A percentile compares a stretch with the other conserved stretches of the same genome.
Conservation (phyloP, 2,113 vertebrate genomes). For the Psephotus haematonotus region DNA sequence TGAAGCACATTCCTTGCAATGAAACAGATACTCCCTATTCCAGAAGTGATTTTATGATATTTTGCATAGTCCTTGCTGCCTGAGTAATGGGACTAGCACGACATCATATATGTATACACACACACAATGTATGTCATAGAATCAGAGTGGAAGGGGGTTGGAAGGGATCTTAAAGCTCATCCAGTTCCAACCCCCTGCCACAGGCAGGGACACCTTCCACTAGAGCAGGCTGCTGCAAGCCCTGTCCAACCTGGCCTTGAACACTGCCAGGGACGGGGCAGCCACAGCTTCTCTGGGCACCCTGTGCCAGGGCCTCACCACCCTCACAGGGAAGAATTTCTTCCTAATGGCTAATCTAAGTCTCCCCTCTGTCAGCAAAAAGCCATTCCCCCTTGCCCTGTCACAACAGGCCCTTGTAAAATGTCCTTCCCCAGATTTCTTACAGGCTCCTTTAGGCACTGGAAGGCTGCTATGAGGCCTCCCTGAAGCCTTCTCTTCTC, state of each 20-base stretch:
- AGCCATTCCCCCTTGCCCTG: background rate
- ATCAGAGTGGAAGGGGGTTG: background rate
- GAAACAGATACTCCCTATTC: background rate
- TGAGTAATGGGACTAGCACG: background rate
- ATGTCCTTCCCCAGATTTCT: background rate
- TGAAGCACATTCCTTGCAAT: background rate
- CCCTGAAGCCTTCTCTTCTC: background rate
- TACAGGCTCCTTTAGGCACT: background rate
- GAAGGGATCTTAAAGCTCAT: background rate
- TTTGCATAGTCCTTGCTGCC: background rate
- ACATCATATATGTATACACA: background rate
- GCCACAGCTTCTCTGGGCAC: background rate
- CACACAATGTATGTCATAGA: background rate
- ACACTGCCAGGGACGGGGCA: background rate
- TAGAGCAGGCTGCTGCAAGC: background rate
- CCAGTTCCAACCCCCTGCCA: background rate
- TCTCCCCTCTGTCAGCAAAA: background rate
- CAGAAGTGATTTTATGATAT: accelerated
- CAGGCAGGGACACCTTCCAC: background rate
- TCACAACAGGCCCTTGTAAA: background rate
- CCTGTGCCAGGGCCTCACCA: background rate
- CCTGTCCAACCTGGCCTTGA: background rate
- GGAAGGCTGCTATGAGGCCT: background rate
- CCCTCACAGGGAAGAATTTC: background rate
- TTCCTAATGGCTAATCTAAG: background rate